Conservation (phyloP, 2,797 vertebrate species). For the Xenops minutus region DNA sequence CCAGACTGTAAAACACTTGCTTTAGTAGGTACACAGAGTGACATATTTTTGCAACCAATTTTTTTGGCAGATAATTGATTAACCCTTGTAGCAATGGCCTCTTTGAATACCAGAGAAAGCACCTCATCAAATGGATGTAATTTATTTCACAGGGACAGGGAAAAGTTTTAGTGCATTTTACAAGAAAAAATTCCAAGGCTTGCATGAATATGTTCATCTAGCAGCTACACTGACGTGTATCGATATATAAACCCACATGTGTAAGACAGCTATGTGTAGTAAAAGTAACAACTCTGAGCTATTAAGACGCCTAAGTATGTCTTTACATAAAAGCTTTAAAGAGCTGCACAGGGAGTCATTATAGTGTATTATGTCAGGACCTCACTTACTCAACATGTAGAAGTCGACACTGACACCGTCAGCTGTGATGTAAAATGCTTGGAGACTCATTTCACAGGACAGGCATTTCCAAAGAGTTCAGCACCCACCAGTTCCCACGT, state of each 20-base stretch:
- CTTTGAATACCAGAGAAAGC: slow-evolving; percentile 10
- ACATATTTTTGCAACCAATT: slow-evolving; percentile 13
- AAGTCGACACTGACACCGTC: slow-evolving; percentile 47
- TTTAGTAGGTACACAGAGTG: neutral
- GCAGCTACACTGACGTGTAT: slow-evolving; percentile 5
- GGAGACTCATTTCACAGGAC: neutral
- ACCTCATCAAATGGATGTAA: slow-evolving; percentile 21
- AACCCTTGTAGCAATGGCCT: neutral
- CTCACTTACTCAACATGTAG: slow-evolving; percentile 38
- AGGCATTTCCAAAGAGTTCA: neutral
- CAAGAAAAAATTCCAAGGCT: slow-evolving; percentile 53
- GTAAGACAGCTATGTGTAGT: slow-evolving; percentile 46
- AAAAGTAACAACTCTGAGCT: slow-evolving; percentile 64
- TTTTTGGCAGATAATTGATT: slow-evolving; percentile 14
- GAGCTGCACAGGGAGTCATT: slow-evolving; percentile 61
- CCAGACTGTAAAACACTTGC: neutral
- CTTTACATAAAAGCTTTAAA: slow-evolving; percentile 60
- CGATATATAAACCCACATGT: slow-evolving; percentile 20
- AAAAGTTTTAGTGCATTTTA: slow-evolving; percentile 42
- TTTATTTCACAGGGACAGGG: neutral
- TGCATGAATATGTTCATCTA: neutral
- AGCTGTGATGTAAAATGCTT: slow-evolving; percentile 9
- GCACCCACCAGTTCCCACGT: neutral
- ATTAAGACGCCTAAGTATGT: slow-evolving; percentile 36
- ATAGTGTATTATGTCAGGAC: slow-evolving; percentile 54